Evolutionary conservation across 2,888 invertebrate species (phyloP).

Genomic region (Sphaerophoria rueppellii): DNA sequence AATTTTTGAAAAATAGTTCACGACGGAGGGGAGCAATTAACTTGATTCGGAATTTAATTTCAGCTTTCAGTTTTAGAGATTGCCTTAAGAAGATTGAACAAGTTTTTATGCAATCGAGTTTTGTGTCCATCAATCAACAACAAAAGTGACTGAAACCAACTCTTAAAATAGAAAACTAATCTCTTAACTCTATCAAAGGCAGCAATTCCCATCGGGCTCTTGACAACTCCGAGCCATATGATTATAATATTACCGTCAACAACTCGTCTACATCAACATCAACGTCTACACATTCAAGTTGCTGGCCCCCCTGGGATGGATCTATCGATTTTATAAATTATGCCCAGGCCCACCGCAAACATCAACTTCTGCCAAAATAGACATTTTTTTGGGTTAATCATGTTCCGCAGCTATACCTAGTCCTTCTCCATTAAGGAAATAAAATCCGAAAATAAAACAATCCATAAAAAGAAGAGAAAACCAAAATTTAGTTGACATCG

Average conservation of each 20-base stretch:
- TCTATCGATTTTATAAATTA: slow-evolving; percentile 67
- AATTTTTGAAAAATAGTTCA: no score
- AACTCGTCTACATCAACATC: slow-evolving; percentile 4
- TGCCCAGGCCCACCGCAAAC: slow-evolving; percentile 38
- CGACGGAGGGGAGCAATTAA: no score
- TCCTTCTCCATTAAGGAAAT: slow-evolving; percentile 30
- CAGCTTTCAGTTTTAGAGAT: no score
- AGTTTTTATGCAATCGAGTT: no score
- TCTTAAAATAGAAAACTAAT: not conserved
- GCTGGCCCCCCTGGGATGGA: slow-evolving; percentile 48
- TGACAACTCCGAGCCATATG: slow-evolving; percentile 6
- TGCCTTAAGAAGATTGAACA: no score
- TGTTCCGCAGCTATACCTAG: slow-evolving; percentile 13
- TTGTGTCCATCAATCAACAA: no score
- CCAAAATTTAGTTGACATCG: slow-evolving; percentile 50
- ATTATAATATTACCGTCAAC: slow-evolving; percentile 3
- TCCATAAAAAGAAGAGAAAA: slow-evolving; percentile 38
- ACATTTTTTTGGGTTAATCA: slow-evolving; percentile 62
- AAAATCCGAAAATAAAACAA: slow-evolving; percentile 20
- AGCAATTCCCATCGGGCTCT: slow-evolving; percentile 1
- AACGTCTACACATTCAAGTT: slow-evolving; percentile 13
- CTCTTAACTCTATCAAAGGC: not conserved
- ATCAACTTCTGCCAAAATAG: slow-evolving; percentile 49
- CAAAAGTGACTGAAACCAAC: no score
- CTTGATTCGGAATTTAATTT: no score